phyloP scores from a whole-genome alignment of 2,888 invertebrate genomes.

The Hanleya hanleyi region DNA sequence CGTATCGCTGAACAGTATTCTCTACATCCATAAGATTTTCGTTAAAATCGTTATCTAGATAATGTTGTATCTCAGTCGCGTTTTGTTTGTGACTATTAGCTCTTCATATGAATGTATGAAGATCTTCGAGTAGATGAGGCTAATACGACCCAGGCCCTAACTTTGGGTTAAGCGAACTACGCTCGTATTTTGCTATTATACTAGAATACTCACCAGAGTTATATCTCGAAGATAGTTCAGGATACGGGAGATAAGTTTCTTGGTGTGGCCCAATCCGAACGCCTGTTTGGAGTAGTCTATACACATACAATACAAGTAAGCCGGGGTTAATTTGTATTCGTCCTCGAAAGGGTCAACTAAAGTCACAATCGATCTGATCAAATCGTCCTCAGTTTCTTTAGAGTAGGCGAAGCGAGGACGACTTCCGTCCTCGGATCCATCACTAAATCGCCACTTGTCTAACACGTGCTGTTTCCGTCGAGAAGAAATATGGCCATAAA shows the following conservation, averaged over 20 bases:
- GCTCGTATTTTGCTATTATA: too few relatives aligned
- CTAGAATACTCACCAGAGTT: constrained; percentile 1
- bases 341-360: constrained; percentile 47
- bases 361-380: constrained; percentile 54
- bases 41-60: too few relatives aligned
- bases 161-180: too few relatives aligned
- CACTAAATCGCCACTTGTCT: not conserved
- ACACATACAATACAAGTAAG: constrained; percentile 56
- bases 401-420: constrained; percentile 31
- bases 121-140: too few relatives aligned
- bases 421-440: not conserved
- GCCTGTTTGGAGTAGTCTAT: constrained; percentile 55
- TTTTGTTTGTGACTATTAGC: too few relatives aligned
- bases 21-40: too few relatives aligned
- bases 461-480: not conserved
- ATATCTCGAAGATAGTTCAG: not conserved
- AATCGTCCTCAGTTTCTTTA: constrained; percentile 59
- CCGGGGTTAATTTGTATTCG: constrained; percentile 50
- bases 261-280: constrained; percentile 32
- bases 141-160: too few relatives aligned
- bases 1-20: too few relatives aligned
- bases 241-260: constrained; percentile 4
- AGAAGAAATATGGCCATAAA: not conserved
- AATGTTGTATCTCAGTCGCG: too few relatives aligned
- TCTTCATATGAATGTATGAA: too few relatives aligned